These are phyloP conservation scores for Aphelocoma californica DNA, from an alignment of 2,797 vertebrate species.

Conservation along the genomic window DNA sequence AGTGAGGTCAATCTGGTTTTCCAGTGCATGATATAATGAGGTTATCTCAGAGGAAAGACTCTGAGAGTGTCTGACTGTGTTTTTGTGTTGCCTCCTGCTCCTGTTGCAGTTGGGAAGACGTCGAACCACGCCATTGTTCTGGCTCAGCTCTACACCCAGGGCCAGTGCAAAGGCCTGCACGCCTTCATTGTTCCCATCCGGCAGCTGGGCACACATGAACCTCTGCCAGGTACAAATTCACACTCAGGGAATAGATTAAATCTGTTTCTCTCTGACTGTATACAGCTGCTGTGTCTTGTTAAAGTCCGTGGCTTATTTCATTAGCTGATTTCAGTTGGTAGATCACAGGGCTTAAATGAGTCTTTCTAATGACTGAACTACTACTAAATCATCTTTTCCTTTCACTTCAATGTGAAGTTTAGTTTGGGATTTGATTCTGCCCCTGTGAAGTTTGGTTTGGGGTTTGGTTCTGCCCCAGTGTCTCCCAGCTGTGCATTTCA, in stretches of 20 bases:
- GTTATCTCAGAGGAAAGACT: background rate
- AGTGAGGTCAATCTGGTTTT: background rate
- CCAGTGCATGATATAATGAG: background rate
- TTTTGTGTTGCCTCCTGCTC: background rate
- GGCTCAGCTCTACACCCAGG: constrained; percentile 92
- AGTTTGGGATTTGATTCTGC: background rate
- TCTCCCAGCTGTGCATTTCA: background rate
- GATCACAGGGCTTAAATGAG: background rate
- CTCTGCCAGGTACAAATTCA: constrained; percentile 86
- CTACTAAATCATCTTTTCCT: background rate
- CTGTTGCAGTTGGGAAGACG: constrained; percentile 89
- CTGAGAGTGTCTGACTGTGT: background rate
- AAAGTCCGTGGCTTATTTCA: background rate
- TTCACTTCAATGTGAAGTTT: background rate
- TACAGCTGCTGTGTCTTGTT: background rate
- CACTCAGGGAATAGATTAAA: rapidly evolving
- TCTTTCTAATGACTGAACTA: background rate
- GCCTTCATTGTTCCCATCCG: constrained; percentile 96
- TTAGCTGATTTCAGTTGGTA: background rate
- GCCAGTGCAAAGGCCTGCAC: constrained; percentile 88
- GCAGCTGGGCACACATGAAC: constrained; percentile 85
- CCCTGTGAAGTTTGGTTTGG: background rate
- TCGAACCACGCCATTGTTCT: constrained; percentile 95
- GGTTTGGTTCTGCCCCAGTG: background rate
- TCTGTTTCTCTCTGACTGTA: background rate